phyloP scores from a whole-genome alignment of 2,888 invertebrate species.

The Drosophila affinis region DNA sequence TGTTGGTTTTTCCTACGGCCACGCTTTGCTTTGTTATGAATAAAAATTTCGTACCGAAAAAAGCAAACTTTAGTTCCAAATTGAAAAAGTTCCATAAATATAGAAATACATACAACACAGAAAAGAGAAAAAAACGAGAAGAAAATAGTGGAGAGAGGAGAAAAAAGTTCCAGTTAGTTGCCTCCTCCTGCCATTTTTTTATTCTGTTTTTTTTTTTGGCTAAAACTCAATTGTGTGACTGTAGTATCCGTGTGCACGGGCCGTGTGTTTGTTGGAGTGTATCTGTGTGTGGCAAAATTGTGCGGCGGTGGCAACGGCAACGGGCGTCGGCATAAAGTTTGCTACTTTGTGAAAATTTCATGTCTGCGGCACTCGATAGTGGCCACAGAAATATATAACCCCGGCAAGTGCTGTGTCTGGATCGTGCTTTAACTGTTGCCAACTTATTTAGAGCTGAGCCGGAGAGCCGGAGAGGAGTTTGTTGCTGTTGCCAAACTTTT shows the following conservation, averaged over 20 bases:
- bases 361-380: slow-evolving; percentile 76
- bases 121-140: slow-evolving; percentile 19
- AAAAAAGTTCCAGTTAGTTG: slow-evolving; percentile 61
- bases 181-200: slow-evolving; percentile 34
- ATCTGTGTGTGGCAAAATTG: slow-evolving; percentile 40
- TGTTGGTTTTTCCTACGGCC: slow-evolving; percentile 55
- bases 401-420: slow-evolving; percentile 41
- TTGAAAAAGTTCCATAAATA: slow-evolving; percentile 78
- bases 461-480: slow-evolving; percentile 14
- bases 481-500: slow-evolving; percentile 49
- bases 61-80: slow-evolving; percentile 74
- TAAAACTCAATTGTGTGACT: slow-evolving; percentile 63
- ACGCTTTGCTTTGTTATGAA: slow-evolving; percentile 75
- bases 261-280: slow-evolving; percentile 16
- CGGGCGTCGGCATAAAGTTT: slow-evolving; percentile 68
- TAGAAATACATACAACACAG: slow-evolving; percentile 62
- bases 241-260: slow-evolving; percentile 20
- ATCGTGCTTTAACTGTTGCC: slow-evolving; percentile 62
- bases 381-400: slow-evolving; percentile 62
- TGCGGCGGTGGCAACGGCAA: slow-evolving; percentile 43
- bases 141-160: slow-evolving; percentile 12
- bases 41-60: slow-evolving; percentile 70
- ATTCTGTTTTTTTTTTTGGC: slow-evolving; percentile 46
- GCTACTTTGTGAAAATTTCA: slow-evolving; percentile 75
- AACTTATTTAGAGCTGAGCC: slow-evolving; percentile 52